phyloP scores from a whole-genome alignment of 2,888 invertebrate genomes.

The Xanthia icteritia region DNA sequence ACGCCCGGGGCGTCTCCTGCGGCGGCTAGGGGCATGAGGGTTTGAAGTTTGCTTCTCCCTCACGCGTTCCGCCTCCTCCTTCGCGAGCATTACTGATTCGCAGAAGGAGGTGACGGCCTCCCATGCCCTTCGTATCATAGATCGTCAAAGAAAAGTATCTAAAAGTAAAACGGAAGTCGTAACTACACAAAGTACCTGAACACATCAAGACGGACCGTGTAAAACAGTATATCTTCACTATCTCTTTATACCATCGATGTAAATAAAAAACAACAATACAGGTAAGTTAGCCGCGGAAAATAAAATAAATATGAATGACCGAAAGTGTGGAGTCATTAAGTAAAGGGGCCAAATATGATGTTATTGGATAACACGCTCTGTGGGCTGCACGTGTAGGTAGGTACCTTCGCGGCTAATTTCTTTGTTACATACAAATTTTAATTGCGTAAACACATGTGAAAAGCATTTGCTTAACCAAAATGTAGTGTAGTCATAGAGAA shows the following conservation, averaged over 20 bases:
- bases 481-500: background rate
- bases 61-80: too few relatives aligned
- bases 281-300: constrained; percentile 39
- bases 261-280: constrained; percentile 47
- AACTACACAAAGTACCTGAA: background rate
- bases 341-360: constrained; percentile 54
- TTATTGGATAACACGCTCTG: constrained; percentile 55
- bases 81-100: too few relatives aligned
- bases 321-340: constrained; percentile 59
- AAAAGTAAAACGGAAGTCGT: constrained; percentile 6
- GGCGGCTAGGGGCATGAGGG: too few relatives aligned
- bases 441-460: constrained; percentile 14
- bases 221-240: background rate
- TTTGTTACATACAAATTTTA: constrained; percentile 38
- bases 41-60: too few relatives aligned
- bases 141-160: background rate
- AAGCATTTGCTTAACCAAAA: background rate
- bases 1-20: too few relatives aligned
- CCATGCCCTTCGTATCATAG: too few relatives aligned
- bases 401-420: constrained; percentile 27
- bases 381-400: constrained; percentile 1
- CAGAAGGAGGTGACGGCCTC: too few relatives aligned
- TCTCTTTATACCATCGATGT: constrained; percentile 34
- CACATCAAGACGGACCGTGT: background rate
- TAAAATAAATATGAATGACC: constrained; percentile 52